These are phyloP conservation scores for Lasius fuliginosus DNA, from an alignment of 2,888 invertebrate genomes.

Conservation along the genomic window DNA sequence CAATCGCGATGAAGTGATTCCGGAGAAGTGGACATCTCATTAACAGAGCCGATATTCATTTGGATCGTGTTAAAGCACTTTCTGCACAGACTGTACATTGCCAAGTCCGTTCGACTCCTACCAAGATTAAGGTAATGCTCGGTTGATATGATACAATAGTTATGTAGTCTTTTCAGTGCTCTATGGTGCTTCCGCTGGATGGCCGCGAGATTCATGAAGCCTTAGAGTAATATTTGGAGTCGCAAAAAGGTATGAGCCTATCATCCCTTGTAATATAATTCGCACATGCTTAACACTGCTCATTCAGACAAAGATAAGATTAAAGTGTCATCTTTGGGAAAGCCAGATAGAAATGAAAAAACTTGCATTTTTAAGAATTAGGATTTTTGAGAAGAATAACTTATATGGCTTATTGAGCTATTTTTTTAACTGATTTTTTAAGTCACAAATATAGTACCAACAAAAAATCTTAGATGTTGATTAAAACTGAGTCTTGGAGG, in stretches of 20 bases:
- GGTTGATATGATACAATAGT: constrained; percentile 69
- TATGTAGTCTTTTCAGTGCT: constrained; percentile 64
- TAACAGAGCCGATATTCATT: constrained; percentile 24
- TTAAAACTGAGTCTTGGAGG: neutral
- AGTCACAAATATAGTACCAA: neutral
- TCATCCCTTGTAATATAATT: neutral
- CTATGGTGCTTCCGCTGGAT: constrained; percentile 65
- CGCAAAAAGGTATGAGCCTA: constrained; percentile 49
- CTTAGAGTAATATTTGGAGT: constrained; percentile 22
- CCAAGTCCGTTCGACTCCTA: constrained; percentile 65
- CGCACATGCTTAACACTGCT: neutral
- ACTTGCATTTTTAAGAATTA: neutral
- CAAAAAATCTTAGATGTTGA: neutral
- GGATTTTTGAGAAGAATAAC: neutral
- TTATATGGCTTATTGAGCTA: neutral
- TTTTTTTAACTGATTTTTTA: neutral
- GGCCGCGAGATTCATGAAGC: constrained; percentile 52
- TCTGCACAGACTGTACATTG: constrained; percentile 60
- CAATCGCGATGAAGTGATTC: constrained; percentile 7
- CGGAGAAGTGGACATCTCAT: constrained; percentile 22
- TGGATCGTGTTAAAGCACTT: constrained; percentile 32
- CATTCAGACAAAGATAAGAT: constrained; percentile 36
- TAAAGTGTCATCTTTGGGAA: constrained; percentile 32
- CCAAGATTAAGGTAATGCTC: constrained; percentile 74
- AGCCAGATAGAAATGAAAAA: constrained; percentile 6